Evolutionary conservation across 2,797 vertebrate species (phyloP), one percentile per base, ranked within the genome.

Genomic region (Anolis apletophallus): DNA sequence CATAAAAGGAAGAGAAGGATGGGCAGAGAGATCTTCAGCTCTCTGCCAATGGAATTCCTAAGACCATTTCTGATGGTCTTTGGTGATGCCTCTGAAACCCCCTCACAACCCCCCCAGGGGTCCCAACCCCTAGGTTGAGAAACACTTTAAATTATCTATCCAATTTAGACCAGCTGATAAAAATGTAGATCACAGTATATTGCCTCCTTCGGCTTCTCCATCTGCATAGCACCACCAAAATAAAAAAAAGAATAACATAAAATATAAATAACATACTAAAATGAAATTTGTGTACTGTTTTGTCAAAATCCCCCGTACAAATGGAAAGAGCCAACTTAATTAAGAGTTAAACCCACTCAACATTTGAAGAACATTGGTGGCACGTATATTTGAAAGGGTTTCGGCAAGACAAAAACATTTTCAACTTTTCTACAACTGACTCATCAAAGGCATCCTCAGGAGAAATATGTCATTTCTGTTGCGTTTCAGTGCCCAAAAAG

Each of bases 311-410:
- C 85, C 81, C 85, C 61, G 84, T 90, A 90, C 80, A 78, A 92
- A 93, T 54, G 83, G 91, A 81, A 93, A 92, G 87, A 94, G 91
- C 83, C 85, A 90, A 84, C 86, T 94, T 93, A 94, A 94, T 89
- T 91, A 92, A 91, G 90, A 92, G 89, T 92, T 93, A 91, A 94
- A 92, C 84, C 90, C 80, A 90, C 80, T 88, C 86, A 46, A 78
- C 77, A 81, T 87, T 90, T 83, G 85, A 71, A 88, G 87, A 87
- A 88, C 88, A 86, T 86, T 87, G 86, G 86, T 89, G 85, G 77
- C 72, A 76, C 64, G 55, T 8, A 21, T 57, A 46, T 92, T 85
- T 90, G 85, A 86, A 90, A 93, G 21, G 32, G 12, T 55, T 85
- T 29, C 86, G 32, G 54, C 73, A 82, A 75, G 23, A 2, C 88